These are phyloP conservation scores for Pelmatolapia mariae DNA, from an alignment of 2,113 vertebrate species.

Conservation along the genomic window DNA sequence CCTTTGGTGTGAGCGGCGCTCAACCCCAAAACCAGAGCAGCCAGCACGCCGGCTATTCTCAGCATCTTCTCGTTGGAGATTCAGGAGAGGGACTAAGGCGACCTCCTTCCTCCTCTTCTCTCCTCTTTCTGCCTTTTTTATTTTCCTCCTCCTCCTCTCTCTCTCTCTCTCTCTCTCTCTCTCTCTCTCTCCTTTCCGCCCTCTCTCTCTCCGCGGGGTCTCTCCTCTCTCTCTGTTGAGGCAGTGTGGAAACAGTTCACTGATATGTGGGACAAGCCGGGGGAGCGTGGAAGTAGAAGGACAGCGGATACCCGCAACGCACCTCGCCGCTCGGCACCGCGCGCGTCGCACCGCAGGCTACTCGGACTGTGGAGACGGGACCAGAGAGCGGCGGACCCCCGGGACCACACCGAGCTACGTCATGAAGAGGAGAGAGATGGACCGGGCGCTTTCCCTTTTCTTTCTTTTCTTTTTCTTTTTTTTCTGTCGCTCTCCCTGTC, in stretches of 20 bases:
- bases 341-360: not conserved
- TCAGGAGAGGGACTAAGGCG: slow-evolving; percentile 7
- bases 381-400: slow-evolving; percentile 52
- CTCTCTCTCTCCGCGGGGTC: not conserved
- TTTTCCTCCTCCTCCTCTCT: not conserved
- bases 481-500: not conserved
- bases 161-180: not conserved
- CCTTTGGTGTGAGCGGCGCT: slow-evolving; percentile 70
- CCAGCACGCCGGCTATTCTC: slow-evolving; percentile 54
- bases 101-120: slow-evolving; percentile 43
- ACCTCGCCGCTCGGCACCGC: not conserved
- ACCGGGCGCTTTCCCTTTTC: slow-evolving; percentile 11
- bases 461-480: not conserved
- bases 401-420: slow-evolving; percentile 60
- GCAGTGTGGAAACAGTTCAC: slow-evolving; percentile 31
- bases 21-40: slow-evolving; percentile 60
- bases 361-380: slow-evolving; percentile 40
- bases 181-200: not conserved
- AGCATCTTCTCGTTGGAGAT: slow-evolving; percentile 61
- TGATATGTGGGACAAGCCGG: slow-evolving; percentile 26
- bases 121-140: not conserved
- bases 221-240: not conserved
- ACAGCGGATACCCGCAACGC: slow-evolving; percentile 8
- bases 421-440: slow-evolving; percentile 58
- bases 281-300: not conserved